phyloP scores from a whole-genome alignment of 2,888 invertebrate species.

The Pristionchus maxplancki region DNA sequence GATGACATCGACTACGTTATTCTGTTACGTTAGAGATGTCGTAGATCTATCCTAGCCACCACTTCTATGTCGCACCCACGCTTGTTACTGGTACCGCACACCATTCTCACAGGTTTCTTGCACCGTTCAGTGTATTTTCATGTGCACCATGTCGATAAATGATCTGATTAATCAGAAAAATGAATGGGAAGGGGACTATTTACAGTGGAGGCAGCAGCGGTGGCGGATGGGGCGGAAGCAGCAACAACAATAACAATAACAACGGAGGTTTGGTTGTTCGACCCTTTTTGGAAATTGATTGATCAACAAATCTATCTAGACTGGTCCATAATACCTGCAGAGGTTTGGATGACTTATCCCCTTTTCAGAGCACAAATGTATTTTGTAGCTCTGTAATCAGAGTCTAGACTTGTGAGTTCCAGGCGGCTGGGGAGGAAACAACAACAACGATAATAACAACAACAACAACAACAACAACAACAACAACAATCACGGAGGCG shows the following conservation, averaged over 20 bases:
- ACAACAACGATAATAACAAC: constrained; percentile 19
- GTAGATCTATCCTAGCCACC: background rate
- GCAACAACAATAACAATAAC: constrained; percentile 15
- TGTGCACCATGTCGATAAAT: background rate
- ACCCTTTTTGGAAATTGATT: no score
- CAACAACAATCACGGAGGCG: constrained; percentile 15
- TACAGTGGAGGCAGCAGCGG: constrained; percentile 36
- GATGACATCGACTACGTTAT: background rate
- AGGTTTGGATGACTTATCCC: background rate
- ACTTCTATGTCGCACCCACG: background rate
- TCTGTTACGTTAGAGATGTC: background rate
- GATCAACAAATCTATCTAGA: background rate
- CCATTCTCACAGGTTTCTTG: background rate
- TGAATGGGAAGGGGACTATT: background rate
- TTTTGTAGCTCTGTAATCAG: no score
- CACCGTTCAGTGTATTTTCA: background rate
- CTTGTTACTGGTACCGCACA: background rate
- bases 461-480: constrained; percentile 37
- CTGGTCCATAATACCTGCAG: background rate
- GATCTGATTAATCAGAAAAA: background rate
- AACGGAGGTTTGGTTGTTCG: background rate
- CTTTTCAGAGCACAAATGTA: background rate
- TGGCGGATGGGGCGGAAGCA: background rate
- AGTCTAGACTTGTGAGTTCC: constrained; percentile 9
- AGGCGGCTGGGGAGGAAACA: constrained; percentile 5